These are phyloP conservation scores for Campoplex capitator DNA, from an alignment of 2,888 invertebrate genomes.

Conservation along the genomic window DNA sequence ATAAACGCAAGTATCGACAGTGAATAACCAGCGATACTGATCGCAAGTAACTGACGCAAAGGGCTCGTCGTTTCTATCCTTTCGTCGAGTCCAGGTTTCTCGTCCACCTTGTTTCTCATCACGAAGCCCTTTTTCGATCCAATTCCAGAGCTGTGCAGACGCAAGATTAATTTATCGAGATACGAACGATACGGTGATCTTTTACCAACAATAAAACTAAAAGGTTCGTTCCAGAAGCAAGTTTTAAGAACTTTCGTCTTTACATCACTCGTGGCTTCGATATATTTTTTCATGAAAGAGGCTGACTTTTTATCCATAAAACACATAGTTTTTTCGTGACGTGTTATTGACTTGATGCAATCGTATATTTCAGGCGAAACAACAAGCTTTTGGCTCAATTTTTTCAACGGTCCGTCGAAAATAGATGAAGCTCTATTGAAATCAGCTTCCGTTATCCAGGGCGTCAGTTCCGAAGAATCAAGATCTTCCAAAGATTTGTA, in stretches of 20 bases:
- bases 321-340: constrained; percentile 49
- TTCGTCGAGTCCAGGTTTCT: neutral
- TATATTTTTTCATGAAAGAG: neutral
- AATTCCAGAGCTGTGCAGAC: constrained; percentile 43
- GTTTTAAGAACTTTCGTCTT: neutral
- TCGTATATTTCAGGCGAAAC: too few relatives aligned
- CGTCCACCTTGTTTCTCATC: neutral
- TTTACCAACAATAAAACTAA: constrained; percentile 34
- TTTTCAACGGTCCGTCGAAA: constrained; percentile 19
- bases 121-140: neutral
- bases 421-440: constrained; percentile 36
- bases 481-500: constrained; percentile 59
- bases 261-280: neutral
- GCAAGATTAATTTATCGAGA: constrained; percentile 45
- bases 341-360: neutral
- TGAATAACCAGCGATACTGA: constrained; percentile 20
- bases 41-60: neutral
- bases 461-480: constrained; percentile 62
- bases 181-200: constrained; percentile 58
- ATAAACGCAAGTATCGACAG: constrained; percentile 43
- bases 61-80: neutral
- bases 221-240: constrained; percentile 57
- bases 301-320: neutral
- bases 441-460: constrained; percentile 19
- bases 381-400: constrained; percentile 39